phyloP scores from a whole-genome alignment of 2,797 vertebrate genomes.

The Bradypodion ventrale region DNA sequence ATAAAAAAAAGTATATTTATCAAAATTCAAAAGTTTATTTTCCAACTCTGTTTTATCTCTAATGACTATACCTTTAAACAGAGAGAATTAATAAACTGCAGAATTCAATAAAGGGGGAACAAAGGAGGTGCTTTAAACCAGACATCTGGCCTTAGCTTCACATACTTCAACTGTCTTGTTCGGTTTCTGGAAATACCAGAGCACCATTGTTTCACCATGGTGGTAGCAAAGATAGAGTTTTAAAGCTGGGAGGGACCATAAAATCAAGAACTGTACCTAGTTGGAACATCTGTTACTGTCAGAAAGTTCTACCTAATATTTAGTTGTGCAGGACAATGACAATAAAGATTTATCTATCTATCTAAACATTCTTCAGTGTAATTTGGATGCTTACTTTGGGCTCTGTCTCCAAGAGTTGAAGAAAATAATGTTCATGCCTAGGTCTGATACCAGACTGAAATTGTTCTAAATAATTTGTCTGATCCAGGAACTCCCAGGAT shows the following conservation, averaged over 20 bases:
- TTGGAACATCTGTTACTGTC: not conserved
- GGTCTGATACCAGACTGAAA: not conserved
- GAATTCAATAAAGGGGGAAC: not conserved
- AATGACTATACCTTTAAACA: not conserved
- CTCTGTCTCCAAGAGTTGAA: too few relatives aligned
- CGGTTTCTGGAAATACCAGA: too few relatives aligned
- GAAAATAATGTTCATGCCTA: not conserved
- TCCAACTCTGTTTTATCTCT: not conserved
- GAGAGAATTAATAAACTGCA: not conserved
- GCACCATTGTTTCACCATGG: too few relatives aligned
- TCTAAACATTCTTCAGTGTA: not conserved
- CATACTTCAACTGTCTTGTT: too few relatives aligned
- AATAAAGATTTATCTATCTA: too few relatives aligned
- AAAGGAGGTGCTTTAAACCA: not conserved
- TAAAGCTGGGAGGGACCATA: too few relatives aligned
- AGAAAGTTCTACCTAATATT: too few relatives aligned
- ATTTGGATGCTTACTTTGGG: too few relatives aligned
- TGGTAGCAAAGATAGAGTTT: too few relatives aligned
- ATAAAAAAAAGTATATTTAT: constrained; percentile 11
- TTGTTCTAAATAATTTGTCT: too few relatives aligned
- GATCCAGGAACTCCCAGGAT: not conserved
- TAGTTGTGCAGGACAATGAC: too few relatives aligned
- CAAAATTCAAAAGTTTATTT: constrained; percentile 9
- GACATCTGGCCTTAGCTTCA: not conserved
- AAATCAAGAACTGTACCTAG: not conserved